Evolutionary conservation across 2,797 vertebrate genomes (phyloP).

Genomic region (Hydrolagus colliei): DNA sequence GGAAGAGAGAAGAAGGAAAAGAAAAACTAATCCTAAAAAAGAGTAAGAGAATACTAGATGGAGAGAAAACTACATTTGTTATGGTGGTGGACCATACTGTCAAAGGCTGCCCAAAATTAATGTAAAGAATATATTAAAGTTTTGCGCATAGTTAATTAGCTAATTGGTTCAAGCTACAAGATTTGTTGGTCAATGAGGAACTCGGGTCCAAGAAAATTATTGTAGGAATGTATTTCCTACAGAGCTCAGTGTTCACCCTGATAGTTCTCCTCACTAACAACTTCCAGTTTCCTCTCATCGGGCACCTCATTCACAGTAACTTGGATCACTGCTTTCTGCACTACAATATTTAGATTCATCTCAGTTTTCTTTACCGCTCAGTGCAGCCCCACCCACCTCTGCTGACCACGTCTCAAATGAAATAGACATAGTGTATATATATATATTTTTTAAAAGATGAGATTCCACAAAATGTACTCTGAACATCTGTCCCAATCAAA

Average conservation of each 20-base stretch:
- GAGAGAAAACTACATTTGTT: too few relatives aligned
- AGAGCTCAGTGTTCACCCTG: too few relatives aligned
- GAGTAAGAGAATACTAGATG: too few relatives aligned
- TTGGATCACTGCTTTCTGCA: background rate
- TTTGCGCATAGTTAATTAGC: background rate
- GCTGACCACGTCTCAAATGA: background rate
- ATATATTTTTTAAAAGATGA: background rate
- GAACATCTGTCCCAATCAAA: constrained; percentile 2
- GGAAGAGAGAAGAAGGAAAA: background rate
- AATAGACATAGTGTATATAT: background rate
- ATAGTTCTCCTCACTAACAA: background rate
- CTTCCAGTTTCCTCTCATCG: background rate
- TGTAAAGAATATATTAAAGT: background rate
- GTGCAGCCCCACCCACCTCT: background rate
- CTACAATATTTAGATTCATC: constrained; percentile 12
- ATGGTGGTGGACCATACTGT: background rate
- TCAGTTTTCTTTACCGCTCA: constrained; percentile 14
- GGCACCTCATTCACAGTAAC: background rate
- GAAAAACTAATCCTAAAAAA: too few relatives aligned
- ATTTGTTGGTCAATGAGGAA: background rate
- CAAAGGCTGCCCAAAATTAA: background rate
- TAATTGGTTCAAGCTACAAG: background rate
- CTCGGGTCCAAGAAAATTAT: background rate
- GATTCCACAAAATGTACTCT: constrained; percentile 4
- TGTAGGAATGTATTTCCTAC: background rate